Conservation (phyloP, 30 jellyfish, hydroid and myxozoan species). For the Cassiopea xamachana region DNA sequence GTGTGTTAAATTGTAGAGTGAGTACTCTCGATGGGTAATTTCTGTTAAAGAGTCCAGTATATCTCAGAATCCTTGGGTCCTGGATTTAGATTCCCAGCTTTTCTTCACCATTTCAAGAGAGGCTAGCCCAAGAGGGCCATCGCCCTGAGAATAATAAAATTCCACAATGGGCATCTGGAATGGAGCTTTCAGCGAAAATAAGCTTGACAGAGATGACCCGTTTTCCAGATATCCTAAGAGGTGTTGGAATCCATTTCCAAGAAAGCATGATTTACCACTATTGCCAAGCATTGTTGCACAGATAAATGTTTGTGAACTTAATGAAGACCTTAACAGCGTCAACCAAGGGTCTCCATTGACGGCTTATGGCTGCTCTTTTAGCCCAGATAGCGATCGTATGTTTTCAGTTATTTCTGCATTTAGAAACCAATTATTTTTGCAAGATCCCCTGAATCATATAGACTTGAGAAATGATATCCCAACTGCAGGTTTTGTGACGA, state of each 20-base stretch:
- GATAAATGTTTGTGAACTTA: conserved; percentile 34
- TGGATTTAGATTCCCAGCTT: neutral
- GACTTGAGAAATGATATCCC: conserved; percentile 33
- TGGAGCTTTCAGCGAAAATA: conserved; percentile 12
- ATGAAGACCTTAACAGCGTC: conserved; percentile 25
- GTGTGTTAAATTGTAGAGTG: too few relatives aligned
- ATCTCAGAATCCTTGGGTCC: neutral
- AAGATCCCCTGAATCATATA: conserved; percentile 10
- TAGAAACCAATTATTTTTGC: conserved; percentile 8
- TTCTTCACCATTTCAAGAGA: neutral
- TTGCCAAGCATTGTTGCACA: conserved; percentile 60
- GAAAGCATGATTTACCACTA: conserved; percentile 13
- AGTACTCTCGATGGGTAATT: too few relatives aligned
- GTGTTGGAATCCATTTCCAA: conserved; percentile 52
- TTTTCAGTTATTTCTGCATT: conserved; percentile 33
- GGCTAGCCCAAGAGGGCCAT: neutral
- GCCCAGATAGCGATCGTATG: conserved; percentile 62
- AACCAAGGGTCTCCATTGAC: conserved; percentile 35
- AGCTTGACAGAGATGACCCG: neutral
- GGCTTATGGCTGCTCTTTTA: conserved; percentile 59
- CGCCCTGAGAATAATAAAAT: neutral
- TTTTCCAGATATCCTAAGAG: neutral
- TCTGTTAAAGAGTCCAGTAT: too few relatives aligned
- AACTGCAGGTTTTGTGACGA: conserved; percentile 67
- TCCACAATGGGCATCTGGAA: conserved; percentile 35